These are phyloP conservation scores for Panorpa germanica DNA, from an alignment of 2,888 invertebrate species.

Conservation along the genomic window DNA sequence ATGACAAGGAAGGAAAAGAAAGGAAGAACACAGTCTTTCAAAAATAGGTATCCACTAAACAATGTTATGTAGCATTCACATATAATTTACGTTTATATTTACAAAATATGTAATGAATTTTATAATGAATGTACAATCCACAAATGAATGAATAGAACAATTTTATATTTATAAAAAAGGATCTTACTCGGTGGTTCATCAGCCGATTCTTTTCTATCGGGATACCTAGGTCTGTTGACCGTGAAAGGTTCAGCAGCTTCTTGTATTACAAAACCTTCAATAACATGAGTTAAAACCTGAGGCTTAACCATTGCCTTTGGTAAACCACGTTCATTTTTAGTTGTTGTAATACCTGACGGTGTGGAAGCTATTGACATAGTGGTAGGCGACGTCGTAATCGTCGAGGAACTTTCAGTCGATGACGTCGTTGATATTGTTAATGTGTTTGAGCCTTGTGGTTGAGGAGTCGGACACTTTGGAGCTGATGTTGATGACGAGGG, in stretches of 20 bases:
- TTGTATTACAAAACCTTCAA: constrained; percentile 92
- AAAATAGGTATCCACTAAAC: no score
- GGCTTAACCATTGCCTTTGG: constrained; percentile 90
- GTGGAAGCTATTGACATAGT: constrained; percentile 20
- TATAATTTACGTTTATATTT: no score
- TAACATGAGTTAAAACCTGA: constrained; percentile 87
- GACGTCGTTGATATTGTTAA: constrained; percentile 20
- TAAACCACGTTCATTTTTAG: constrained; percentile 27
- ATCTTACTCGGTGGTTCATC: constrained; percentile 67
- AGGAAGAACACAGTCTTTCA: no score
- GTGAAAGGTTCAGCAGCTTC: constrained; percentile 86
- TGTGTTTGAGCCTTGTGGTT: constrained; percentile 18
- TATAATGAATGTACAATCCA: no score
- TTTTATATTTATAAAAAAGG: no score
- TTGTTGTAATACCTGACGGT: constrained; percentile 23
- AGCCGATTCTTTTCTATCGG: constrained; percentile 35
- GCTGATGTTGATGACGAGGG: constrained; percentile 13
- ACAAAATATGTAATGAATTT: no score
- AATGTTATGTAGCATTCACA: no score
- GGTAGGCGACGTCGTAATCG: constrained; percentile 11
- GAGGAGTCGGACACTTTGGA: constrained; percentile 18
- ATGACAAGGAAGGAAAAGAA: no score
- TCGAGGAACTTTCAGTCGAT: constrained; percentile 16
- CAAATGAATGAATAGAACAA: no score
- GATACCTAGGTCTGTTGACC: constrained; percentile 40